A percentile compares a stretch with the other conserved stretches of the same genome.
phyloP scores from a whole-genome alignment of 1,140 invertebrate species.

The Tetraneura akinire region DNA sequence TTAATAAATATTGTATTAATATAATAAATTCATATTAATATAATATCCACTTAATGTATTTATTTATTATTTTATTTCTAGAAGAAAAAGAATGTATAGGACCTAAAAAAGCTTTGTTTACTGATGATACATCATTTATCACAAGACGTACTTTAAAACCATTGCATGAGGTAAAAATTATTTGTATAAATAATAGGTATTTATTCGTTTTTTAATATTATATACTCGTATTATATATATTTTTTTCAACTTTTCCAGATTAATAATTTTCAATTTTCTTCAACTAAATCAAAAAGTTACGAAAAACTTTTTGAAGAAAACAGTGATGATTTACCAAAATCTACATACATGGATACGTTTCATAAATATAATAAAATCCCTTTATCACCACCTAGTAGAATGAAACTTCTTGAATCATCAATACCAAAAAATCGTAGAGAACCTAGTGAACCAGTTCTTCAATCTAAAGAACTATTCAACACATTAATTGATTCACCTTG shows the following conservation, averaged over 20 bases:
- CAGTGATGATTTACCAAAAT: background rate
- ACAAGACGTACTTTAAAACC: conserved; percentile 34
- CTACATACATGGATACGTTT: conserved; percentile 17
- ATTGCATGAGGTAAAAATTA: conserved; percentile 31
- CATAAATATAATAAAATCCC: conserved; percentile 27
- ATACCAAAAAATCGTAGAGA: background rate
- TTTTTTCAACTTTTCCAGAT: conserved; percentile 13
- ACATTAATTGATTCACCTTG: conserved; percentile 45
- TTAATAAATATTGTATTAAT: too few species aligned
- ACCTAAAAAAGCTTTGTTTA: conserved; percentile 41
- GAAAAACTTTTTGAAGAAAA: conserved; percentile 26
- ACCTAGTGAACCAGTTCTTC: background rate
- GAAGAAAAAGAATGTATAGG: conserved; percentile 8
- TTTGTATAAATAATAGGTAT: background rate
- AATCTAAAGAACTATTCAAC: conserved; percentile 35
- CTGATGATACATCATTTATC: conserved; percentile 34
- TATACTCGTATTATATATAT: too few species aligned
- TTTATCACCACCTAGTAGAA: conserved; percentile 25
- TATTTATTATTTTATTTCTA: conserved; percentile 17
- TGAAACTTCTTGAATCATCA: conserved; percentile 13
- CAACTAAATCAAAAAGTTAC: conserved; percentile 37
- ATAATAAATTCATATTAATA: too few species aligned
- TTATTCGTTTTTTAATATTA: too few species aligned
- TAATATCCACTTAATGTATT: too few species aligned
- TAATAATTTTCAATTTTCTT: conserved; percentile 32